Evolutionary conservation across 1,140 invertebrate genomes (phyloP).

Genomic region (Harpegnathos saltator): DNA sequence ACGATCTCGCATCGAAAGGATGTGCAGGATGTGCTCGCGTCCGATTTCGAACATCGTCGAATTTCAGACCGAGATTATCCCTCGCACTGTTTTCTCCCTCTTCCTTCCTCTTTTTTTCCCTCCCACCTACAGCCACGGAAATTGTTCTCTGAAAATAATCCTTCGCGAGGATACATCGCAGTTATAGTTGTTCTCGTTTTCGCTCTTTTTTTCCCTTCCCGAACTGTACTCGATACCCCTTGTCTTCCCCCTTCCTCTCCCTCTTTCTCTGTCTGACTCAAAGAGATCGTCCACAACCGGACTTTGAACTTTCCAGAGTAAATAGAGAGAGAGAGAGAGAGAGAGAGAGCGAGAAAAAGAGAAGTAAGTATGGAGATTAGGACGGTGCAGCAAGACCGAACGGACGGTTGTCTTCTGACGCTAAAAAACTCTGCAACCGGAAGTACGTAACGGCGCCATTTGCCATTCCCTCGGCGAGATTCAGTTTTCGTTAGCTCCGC

Average conservation of each 20-base stretch:
- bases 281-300: background rate
- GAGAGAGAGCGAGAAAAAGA: no score
- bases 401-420: conserved; percentile 11
- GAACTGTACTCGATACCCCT: background rate
- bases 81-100: no score
- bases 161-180: background rate
- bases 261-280: no score
- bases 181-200: conserved; percentile 10
- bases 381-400: background rate
- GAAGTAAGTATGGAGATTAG: conserved; percentile 21
- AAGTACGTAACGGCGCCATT: conserved; percentile 21
- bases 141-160: background rate
- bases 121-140: background rate
- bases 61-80: no score
- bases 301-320: background rate
- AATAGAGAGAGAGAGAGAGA: background rate
- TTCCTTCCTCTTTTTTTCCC: conserved; percentile 24
- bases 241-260: no score
- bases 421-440: conserved; percentile 32
- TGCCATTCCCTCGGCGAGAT: conserved; percentile 12
- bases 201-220: no score
- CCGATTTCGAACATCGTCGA: no score
- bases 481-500: conserved; percentile 33
- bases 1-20: no score
- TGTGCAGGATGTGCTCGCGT: no score